Evolutionary conservation across 2,888 invertebrate genomes (phyloP).

Genomic region (Dryobota labecula): DNA sequence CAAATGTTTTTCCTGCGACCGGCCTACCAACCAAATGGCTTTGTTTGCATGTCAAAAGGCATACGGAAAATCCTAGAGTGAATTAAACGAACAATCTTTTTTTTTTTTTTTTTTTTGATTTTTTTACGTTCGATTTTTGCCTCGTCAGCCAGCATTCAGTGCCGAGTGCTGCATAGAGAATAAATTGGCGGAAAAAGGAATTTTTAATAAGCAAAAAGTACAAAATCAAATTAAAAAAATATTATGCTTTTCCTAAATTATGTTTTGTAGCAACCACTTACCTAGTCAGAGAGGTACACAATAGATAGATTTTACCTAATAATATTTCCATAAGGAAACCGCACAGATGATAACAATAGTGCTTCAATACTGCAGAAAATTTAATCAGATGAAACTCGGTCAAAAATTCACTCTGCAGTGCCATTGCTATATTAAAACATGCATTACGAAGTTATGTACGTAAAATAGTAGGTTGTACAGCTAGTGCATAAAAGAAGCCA

Average conservation of each 20-base stretch:
- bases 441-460: too few relatives aligned
- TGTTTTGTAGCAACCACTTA: not conserved
- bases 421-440: slow-evolving; percentile 6
- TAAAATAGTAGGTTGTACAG: too few relatives aligned
- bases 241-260: too few relatives aligned
- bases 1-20: slow-evolving; percentile 43
- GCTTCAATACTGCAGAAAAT: slow-evolving; percentile 11
- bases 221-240: too few relatives aligned
- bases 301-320: not conserved
- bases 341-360: not conserved
- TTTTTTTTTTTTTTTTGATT: slow-evolving; percentile 7
- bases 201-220: too few relatives aligned
- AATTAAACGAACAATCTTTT: slow-evolving; percentile 10
- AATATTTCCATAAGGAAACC: not conserved
- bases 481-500: too few relatives aligned
- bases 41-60: slow-evolving; percentile 40
- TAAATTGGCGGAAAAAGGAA: not conserved
- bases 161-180: not conserved
- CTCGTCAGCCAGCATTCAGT: slow-evolving; percentile 32
- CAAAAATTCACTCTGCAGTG: not conserved
- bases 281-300: not conserved
- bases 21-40: slow-evolving; percentile 25
- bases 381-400: slow-evolving; percentile 12
- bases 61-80: slow-evolving; percentile 27
- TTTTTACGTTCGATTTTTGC: slow-evolving; percentile 31